Percentiles rank a stretch among this genome's conserved stretches.
These are phyloP conservation scores for Cephalotes varians DNA, from an alignment of 2,888 invertebrate species.

Conservation along the genomic window DNA sequence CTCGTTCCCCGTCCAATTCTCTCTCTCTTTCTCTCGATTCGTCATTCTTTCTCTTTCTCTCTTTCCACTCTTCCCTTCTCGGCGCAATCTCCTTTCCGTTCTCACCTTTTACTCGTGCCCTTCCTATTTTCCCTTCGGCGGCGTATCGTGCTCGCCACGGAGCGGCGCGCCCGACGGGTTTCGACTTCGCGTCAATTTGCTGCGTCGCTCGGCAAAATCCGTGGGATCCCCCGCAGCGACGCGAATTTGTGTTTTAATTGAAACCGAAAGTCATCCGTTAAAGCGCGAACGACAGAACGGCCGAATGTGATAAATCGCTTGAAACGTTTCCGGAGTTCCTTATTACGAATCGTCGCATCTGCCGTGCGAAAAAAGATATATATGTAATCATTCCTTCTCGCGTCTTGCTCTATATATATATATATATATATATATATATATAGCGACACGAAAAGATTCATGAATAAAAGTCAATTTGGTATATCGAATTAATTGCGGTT, in stretches of 20 bases:
- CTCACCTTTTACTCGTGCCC: constrained; percentile 18
- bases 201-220: constrained; percentile 47
- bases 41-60: not conserved
- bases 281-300: constrained; percentile 45
- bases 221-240: constrained; percentile 53
- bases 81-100: constrained; percentile 31
- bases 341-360: constrained; percentile 31
- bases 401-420: not conserved
- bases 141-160: constrained; percentile 22
- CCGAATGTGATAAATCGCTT: constrained; percentile 39
- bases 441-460: not conserved
- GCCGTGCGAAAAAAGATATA: not conserved
- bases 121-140: constrained; percentile 48
- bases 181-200: constrained; percentile 52
- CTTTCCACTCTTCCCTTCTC: not conserved
- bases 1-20: constrained; percentile 10
- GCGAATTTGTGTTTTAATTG: constrained; percentile 52
- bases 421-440: not conserved
- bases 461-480: constrained; percentile 38
- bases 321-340: constrained; percentile 37
- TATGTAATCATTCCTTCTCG: not conserved
- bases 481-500: constrained; percentile 34
- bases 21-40: constrained; percentile 5
- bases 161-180: constrained; percentile 21
- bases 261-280: constrained; percentile 55